Conservation (phyloP, 2,888 invertebrate genomes). For the Pandemis corylana region DNA sequence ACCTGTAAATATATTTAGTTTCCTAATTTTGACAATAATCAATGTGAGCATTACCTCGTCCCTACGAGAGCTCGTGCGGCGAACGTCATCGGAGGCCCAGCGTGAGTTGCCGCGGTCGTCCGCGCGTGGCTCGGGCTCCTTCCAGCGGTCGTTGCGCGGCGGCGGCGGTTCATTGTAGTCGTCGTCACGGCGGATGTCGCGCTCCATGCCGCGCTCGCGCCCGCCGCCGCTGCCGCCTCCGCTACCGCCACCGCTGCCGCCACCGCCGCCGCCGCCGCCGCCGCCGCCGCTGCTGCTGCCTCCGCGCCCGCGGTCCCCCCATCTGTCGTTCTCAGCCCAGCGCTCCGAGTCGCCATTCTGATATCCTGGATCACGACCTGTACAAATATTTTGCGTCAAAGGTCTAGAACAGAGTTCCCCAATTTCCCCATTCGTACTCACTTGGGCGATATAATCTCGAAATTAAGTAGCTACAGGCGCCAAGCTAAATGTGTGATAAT, state of each 20-base stretch:
- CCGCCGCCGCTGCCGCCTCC: constrained; percentile 58
- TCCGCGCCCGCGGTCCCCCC: constrained; percentile 57
- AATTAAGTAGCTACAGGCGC: neutral
- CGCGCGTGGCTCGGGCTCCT: constrained; percentile 81
- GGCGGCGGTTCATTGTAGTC: constrained; percentile 73
- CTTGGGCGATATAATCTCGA: neutral
- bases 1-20: neutral
- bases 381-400: constrained; percentile 9
- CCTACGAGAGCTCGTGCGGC: constrained; percentile 74
- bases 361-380: constrained; percentile 79
- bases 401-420: neutral
- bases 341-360: constrained; percentile 83
- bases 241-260: constrained; percentile 56
- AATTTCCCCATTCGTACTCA: too few relatives aligned
- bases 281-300: constrained; percentile 47
- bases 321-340: constrained; percentile 69
- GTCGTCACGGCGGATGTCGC: constrained; percentile 65
- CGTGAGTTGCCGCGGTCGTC: constrained; percentile 74
- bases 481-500: neutral
- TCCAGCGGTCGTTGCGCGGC: constrained; percentile 87
- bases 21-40: neutral
- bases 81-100: constrained; percentile 79
- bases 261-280: constrained; percentile 26
- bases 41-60: constrained; percentile 67
- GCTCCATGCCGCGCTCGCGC: constrained; percentile 61